Percentiles rank a stretch among this genome's conserved stretches.
phyloP scores from a whole-genome alignment of 2,888 invertebrate species.

The Camptogramma bilineatum region DNA sequence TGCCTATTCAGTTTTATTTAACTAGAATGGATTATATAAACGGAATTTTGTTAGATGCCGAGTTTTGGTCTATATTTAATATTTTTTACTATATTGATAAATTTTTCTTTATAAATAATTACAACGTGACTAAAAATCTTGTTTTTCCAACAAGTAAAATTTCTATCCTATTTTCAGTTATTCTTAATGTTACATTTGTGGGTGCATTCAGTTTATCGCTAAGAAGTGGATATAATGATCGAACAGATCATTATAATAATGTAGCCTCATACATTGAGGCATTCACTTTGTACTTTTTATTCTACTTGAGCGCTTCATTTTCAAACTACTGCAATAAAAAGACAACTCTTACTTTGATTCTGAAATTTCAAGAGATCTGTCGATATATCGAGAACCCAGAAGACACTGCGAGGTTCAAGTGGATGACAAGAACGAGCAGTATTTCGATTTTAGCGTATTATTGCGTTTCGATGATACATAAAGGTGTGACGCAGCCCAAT shows the following conservation, averaged over 20 bases:
- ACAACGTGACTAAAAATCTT: neutral
- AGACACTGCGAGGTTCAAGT: neutral
- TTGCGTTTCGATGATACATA: neutral
- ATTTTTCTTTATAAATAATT: neutral
- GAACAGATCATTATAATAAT: too few relatives aligned
- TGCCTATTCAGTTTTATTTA: neutral
- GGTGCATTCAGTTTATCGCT: too few relatives aligned
- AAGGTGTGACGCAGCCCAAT: neutral
- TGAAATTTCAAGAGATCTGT: neutral
- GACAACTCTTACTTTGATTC: neutral
- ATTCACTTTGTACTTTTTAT: neutral
- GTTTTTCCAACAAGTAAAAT: neutral
- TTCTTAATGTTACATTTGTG: too few relatives aligned
- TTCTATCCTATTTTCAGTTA: neutral
- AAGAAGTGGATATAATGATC: too few relatives aligned
- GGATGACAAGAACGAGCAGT: neutral
- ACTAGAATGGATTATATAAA: neutral
- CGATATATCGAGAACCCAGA: neutral
- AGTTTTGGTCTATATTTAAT: slow-evolving; percentile 5
- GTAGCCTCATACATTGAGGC: neutral
- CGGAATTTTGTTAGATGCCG: neutral
- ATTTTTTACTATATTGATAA: slow-evolving; percentile 15
- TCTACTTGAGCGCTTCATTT: neutral
- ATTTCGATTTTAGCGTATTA: neutral
- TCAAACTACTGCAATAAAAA: neutral